phyloP scores from a whole-genome alignment of 2,797 vertebrate species.

The Gymnothorax javanicus region DNA sequence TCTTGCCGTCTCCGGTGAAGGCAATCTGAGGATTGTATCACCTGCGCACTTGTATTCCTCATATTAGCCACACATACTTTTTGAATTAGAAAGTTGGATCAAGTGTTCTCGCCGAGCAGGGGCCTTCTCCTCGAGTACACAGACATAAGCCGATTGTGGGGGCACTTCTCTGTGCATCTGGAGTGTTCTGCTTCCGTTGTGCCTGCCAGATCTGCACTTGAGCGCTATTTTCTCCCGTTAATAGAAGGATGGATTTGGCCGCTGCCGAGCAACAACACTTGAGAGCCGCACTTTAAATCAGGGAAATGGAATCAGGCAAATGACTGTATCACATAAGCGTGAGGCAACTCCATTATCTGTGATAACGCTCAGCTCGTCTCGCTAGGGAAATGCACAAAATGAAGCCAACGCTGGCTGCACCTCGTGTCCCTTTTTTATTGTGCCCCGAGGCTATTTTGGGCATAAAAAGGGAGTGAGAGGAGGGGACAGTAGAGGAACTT shows the following conservation, averaged over 20 bases:
- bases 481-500: neutral
- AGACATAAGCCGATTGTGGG: neutral
- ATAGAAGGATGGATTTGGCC: constrained; percentile 62
- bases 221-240: constrained; percentile 14
- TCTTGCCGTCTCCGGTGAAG: neutral
- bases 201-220: neutral
- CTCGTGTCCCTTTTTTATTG: neutral
- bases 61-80: neutral
- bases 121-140: neutral
- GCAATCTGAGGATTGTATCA: neutral
- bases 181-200: neutral
- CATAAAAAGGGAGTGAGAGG: neutral
- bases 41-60: neutral
- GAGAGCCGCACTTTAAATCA: constrained; percentile 74
- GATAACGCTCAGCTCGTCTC: constrained; percentile 42
- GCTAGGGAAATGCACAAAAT: constrained; percentile 26
- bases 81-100: neutral
- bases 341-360: constrained; percentile 45
- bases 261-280: constrained; percentile 69
- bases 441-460: neutral
- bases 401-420: neutral
- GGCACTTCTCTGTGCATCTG: neutral
- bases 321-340: constrained; percentile 37
- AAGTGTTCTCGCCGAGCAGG: neutral
- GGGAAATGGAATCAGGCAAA: constrained; percentile 66